Evolutionary conservation across 2,113 vertebrate species (phyloP), one percentile per base, ranked within the genome.

Genomic region (Charina bottae): DNA sequence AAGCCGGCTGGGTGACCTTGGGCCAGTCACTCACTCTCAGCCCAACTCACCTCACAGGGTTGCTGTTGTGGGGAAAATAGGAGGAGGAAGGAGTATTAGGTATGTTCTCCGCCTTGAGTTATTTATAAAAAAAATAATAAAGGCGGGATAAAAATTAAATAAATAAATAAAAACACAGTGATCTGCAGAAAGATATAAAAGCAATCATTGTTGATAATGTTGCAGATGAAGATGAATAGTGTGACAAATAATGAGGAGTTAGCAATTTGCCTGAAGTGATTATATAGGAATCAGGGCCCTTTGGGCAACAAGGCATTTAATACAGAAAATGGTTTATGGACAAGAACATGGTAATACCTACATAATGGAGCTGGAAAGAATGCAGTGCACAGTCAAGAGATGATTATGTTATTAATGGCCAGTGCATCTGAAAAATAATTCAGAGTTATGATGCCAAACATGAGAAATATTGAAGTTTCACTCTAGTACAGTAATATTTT

Each of bases 231-330:
- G 86, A 92, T 92, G 19, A 72, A 92, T 59, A 53, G 55, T 54
- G 68, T 83, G 68, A 88, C 88, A 83, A 92, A 92, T 92, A 92
- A 92, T 60, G 91, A 92, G 68, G 86, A 17, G 10, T 55, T 60
- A 3, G 37, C 55, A 83, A 54, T 92, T 85, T 60, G 83, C 60
- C 11, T 88, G 37, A 83, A 83, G 56, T n/a, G 26, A 46, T 72
- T 91, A 64, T 53, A 55, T 6, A 28, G 53, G 33, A 60, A 83
- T 88, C 6, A 24, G 54, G 13, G 37, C 3, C 24, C 33, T 64
- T 83, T 88, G 49, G 33, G n/a, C 62, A 91, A 72, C 49, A 68
- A 60, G 55, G 83, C 33, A 24, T 88, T 59, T 78, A 13, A 60
- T 83, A 60, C 68, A 60, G 24, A 88, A 88, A 92, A 59, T 86